These are phyloP conservation scores for Papilio protenor DNA, from an alignment of 2,888 invertebrate genomes.

Conservation along the genomic window DNA sequence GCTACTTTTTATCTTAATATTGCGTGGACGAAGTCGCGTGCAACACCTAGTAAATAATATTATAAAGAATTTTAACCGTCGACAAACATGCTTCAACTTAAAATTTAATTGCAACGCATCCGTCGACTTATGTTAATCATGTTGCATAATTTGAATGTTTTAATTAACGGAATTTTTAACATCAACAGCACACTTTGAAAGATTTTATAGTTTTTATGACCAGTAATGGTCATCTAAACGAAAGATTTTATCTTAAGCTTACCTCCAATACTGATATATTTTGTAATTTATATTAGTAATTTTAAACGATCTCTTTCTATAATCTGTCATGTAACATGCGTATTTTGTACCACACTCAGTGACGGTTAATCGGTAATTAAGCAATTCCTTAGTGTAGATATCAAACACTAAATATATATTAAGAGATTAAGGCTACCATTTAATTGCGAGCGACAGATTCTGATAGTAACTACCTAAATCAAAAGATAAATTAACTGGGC, in stretches of 20 bases:
- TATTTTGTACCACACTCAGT: neutral
- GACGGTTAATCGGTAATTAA: neutral
- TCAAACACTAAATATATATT: too few species aligned
- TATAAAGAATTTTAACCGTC: too few species aligned
- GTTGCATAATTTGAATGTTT: slow-evolving; percentile 12
- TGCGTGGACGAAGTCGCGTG: too few species aligned
- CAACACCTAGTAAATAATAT: too few species aligned
- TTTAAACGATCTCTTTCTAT: neutral
- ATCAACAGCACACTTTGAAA: neutral
- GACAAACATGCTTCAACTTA: neutral
- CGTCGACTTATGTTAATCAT: neutral
- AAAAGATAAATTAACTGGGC: neutral
- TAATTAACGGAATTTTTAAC: slow-evolving; percentile 15
- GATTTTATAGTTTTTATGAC: slow-evolving; percentile 7
- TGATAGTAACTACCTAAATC: neutral
- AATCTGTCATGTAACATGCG: neutral
- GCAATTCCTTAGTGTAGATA: neutral
- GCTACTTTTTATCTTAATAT: too few species aligned
- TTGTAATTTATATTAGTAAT: neutral
- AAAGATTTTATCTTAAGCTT: slow-evolving; percentile 15
- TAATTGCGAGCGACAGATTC: neutral
- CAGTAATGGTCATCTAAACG: neutral
- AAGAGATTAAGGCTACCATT: too few species aligned
- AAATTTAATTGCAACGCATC: slow-evolving; percentile 2
- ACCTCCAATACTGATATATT: neutral